Percentiles rank a stretch among this genome's conserved stretches.
phyloP scores from a whole-genome alignment of 2,797 vertebrate genomes.

The Pantherophis alleghaniensis region DNA sequence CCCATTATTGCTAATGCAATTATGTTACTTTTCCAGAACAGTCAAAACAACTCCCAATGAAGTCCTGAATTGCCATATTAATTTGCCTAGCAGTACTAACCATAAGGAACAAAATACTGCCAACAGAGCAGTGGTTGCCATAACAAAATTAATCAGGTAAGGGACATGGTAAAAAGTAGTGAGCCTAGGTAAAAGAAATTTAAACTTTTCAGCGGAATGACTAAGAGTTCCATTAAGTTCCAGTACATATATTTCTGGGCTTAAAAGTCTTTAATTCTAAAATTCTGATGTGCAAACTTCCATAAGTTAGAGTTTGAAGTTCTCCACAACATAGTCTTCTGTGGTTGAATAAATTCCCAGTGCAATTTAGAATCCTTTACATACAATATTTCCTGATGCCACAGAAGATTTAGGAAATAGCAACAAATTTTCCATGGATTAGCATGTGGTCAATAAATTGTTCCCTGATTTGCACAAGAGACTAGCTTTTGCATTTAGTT shows the following conservation, averaged over 20 bases:
- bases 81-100: background rate
- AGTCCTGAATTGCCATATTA: background rate
- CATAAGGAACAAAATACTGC: background rate
- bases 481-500: background rate
- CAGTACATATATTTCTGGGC: background rate
- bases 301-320: background rate
- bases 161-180: background rate
- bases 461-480: background rate
- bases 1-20: background rate
- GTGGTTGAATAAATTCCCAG: background rate
- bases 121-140: background rate
- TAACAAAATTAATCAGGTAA: background rate
- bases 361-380: background rate
- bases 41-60: background rate
- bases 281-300: background rate
- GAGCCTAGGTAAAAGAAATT: background rate
- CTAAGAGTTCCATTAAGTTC: background rate
- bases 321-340: background rate
- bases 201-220: background rate
- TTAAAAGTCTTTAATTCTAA: background rate
- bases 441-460: background rate
- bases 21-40: background rate
- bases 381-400: background rate
- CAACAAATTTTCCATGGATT: background rate
- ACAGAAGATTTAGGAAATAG: background rate